A percentile compares a stretch with the other conserved stretches of the same genome.
These are phyloP conservation scores for Papilio polyxenes DNA, from an alignment of 1,140 invertebrate species.

Conservation along the genomic window DNA sequence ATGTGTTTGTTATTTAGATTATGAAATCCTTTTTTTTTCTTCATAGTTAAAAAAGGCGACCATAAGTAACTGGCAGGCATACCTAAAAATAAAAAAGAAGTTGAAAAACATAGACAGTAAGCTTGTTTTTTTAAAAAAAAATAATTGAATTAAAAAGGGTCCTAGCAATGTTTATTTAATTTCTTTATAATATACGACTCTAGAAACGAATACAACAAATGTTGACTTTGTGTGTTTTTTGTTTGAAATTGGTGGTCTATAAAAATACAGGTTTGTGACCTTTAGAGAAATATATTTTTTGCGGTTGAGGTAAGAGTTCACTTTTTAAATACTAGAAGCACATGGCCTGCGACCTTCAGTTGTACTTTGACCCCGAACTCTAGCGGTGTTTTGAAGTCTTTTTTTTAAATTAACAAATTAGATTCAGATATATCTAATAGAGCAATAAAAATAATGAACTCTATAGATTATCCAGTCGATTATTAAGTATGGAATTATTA, in stretches of 20 bases:
- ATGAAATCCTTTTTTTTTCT: not conserved
- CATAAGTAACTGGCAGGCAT: not conserved
- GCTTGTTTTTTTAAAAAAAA: not conserved
- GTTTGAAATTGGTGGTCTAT: not conserved
- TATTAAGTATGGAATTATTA: not conserved
- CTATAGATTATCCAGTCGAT: not conserved
- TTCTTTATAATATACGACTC: not conserved
- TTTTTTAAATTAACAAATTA: conserved; percentile 16
- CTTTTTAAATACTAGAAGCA: not conserved
- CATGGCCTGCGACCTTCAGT: not conserved
- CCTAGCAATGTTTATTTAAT: not conserved
- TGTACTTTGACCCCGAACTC: not conserved
- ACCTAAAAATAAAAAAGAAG: not conserved
- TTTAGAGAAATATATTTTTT: not conserved
- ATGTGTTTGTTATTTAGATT: not conserved
- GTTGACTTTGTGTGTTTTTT: not conserved
- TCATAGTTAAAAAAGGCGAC: not conserved
- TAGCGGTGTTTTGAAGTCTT: not conserved
- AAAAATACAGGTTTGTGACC: not conserved
- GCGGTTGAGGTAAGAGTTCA: not conserved
- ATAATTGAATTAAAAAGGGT: not conserved
- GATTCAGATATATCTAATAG: not conserved
- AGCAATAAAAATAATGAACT: conserved; percentile 22
- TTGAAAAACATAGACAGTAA: not conserved
- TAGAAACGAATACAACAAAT: not conserved